Evolutionary conservation across 2,797 vertebrate species (phyloP).

Genomic region (Varecia variegata): DNA sequence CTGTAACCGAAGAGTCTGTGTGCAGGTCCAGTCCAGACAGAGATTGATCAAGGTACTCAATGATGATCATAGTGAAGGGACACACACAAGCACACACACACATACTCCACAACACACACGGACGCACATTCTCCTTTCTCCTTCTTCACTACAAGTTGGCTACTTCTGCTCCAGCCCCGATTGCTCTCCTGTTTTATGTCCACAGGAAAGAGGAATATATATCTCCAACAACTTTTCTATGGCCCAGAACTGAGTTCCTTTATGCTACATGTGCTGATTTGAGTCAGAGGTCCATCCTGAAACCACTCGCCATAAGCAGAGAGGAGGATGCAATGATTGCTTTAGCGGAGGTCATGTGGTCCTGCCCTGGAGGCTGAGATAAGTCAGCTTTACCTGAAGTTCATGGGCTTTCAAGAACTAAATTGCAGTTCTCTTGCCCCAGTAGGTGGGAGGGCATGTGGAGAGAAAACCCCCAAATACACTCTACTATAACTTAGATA

Average conservation of each 20-base stretch:
- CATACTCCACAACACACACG: too few relatives aligned
- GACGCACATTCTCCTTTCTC: not conserved
- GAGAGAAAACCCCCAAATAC: not conserved
- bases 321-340: not conserved
- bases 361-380: not conserved
- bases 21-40: not conserved
- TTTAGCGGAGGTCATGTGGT: not conserved
- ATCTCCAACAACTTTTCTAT: not conserved
- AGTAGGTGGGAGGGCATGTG: not conserved
- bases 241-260: not conserved
- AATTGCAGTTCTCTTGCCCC: not conserved
- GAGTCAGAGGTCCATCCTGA: not conserved
- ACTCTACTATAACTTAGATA: not conserved
- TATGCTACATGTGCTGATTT: not conserved
- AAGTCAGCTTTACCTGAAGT: not conserved
- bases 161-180: not conserved
- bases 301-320: not conserved
- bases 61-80: not conserved
- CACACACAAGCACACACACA: fast-evolving
- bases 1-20: not conserved
- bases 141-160: not conserved
- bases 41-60: not conserved
- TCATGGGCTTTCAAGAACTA: not conserved
- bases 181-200: not conserved
- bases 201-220: not conserved